Evolutionary conservation across 2,113 vertebrate species (phyloP).

Genomic region (Aspiorhynchus laticeps): DNA sequence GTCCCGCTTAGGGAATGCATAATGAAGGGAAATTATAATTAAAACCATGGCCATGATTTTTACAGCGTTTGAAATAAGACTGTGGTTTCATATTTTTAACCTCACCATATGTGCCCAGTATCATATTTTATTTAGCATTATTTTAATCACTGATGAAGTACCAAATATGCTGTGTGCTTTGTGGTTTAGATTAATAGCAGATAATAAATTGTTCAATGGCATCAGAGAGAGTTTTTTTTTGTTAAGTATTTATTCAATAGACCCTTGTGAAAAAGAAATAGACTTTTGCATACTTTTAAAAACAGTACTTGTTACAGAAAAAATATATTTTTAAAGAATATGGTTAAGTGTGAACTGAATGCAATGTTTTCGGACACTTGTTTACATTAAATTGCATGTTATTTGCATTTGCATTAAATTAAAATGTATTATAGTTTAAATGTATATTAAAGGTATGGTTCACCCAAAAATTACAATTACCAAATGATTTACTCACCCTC

Average conservation of each 20-base stretch:
- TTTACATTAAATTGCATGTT: too few relatives aligned
- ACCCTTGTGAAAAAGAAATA: too few relatives aligned
- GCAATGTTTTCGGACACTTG: neutral
- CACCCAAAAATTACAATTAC: too few relatives aligned
- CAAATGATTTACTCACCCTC: too few relatives aligned
- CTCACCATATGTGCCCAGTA: neutral
- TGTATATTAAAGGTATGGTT: too few relatives aligned
- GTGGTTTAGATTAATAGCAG: neutral
- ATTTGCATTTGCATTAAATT: too few relatives aligned
- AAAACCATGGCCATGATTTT: neutral
- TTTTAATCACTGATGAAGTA: neutral
- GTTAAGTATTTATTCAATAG: too few relatives aligned
- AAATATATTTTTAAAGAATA: neutral
- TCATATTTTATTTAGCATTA: neutral
- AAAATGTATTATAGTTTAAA: too few relatives aligned
- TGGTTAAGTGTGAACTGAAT: neutral
- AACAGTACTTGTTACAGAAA: too few relatives aligned
- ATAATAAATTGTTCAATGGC: neutral
- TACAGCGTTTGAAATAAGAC: neutral
- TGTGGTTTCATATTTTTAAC: neutral
- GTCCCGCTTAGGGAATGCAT: conserved; percentile 12
- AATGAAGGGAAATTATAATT: conserved; percentile 7
- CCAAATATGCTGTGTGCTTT: neutral
- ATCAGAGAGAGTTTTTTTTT: too few relatives aligned
- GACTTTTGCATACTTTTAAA: too few relatives aligned